Base-by-base conservation (phyloP, 2,113 vertebrate species). In the Scomber colias region DNA sequence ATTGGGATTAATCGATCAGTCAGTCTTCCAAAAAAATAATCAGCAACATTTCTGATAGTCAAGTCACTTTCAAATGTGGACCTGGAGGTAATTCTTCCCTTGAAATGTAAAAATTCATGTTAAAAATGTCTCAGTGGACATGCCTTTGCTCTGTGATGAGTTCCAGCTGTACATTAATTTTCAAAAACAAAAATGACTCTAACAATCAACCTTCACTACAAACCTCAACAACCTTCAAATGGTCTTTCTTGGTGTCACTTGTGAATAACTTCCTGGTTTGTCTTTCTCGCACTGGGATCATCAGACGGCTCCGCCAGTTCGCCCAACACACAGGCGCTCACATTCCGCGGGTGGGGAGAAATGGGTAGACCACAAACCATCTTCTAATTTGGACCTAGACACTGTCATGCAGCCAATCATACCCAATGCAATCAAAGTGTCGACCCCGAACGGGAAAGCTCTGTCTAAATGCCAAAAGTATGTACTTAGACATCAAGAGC, bases 351-450 rank as follows among this genome's bases (percentile, higher is more conserved):
- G 97, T 89, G 94, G 91, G 79, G 97, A 98, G 92, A 94, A 97
- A 91, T 98, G 98, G 98, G 97, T 98, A 80, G 98, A 98, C 93
- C 98, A 99, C 91, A 98, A 97, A 79, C 98, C 98, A 0, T 5
- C 95, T 15, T 94, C 93, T 87, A 96, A 96, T 57, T 90, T 99
- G 92, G 96, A 97, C 50, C 96, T 96, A 71, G 97, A 96, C 44
- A 98, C 97, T 12, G 95, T 99, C 90, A 95, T 99, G 96, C 97
- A 98, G 95, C 97, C 98, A 35, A 96, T 95, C 16, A 90, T 99
- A 85, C 96, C 97, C 69, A 94, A 97, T 3, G 93, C 98, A 92
- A 96, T 99, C 96, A 98, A 95, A 3, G 97, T 99, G 55, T 94
- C 92, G 0, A 89, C 95, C 61, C 96, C 98, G n/a, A 98, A 91